These are phyloP conservation scores for Orcinus orca DNA, from an alignment of 2,113 vertebrate species.

Conservation along the genomic window DNA sequence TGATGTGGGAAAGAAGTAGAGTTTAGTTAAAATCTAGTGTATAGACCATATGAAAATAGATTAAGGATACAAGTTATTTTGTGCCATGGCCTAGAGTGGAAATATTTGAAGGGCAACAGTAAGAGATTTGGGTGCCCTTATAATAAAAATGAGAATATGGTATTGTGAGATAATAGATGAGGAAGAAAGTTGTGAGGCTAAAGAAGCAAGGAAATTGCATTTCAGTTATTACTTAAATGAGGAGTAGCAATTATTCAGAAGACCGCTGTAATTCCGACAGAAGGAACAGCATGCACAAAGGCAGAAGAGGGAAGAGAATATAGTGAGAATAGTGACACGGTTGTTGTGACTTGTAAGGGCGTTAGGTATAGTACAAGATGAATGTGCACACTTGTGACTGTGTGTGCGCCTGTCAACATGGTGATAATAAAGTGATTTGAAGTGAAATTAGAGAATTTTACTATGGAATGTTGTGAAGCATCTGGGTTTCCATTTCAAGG, in stretches of 20 bases:
- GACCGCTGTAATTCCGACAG: not conserved
- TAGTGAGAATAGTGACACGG: not conserved
- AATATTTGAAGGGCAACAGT: not conserved
- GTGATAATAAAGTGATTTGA: not conserved
- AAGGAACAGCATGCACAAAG: not conserved
- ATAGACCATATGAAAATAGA: not conserved
- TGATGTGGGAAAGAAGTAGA: not conserved
- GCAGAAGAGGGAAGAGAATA: not conserved
- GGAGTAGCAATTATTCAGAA: not conserved
- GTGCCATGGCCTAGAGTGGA: not conserved
- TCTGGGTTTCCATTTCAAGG: not conserved
- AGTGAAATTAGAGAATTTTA: not conserved
- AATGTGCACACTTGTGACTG: not conserved
- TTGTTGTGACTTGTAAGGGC: not conserved
- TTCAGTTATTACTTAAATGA: not conserved
- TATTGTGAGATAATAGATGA: not conserved
- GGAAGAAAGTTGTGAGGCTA: not conserved
- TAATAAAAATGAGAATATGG: not conserved
- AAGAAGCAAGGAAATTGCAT: not conserved
- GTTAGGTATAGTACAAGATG: not conserved
- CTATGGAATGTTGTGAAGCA: not conserved
- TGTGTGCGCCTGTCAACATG: not conserved
- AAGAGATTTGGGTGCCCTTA: not conserved
- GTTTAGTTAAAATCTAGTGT: not conserved
- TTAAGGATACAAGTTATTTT: not conserved